These are phyloP conservation scores for Rhea americana DNA, from an alignment of 2,113 vertebrate genomes.

Conservation along the genomic window DNA sequence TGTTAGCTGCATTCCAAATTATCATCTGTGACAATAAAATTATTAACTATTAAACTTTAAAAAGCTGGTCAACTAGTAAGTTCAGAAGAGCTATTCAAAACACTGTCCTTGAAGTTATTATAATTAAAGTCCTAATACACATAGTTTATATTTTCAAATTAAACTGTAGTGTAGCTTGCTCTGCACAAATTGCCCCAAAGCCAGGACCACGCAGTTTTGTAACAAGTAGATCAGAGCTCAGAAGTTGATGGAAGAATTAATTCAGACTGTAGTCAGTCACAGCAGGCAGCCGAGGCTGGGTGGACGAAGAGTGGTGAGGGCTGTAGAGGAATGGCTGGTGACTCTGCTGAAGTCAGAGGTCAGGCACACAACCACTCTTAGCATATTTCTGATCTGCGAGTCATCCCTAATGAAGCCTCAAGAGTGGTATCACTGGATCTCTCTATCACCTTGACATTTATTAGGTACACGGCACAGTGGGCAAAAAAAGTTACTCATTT, in stretches of 20 bases:
- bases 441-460: neutral
- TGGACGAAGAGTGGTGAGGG: neutral
- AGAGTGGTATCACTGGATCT: neutral
- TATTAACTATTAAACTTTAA: slow-evolving; percentile 63
- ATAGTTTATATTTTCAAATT: neutral
- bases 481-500: neutral
- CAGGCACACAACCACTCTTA: neutral
- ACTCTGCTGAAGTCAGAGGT: neutral
- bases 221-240: neutral
- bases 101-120: slow-evolving; percentile 34
- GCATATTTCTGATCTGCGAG: neutral
- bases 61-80: slow-evolving; percentile 58
- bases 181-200: neutral
- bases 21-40: slow-evolving; percentile 15
- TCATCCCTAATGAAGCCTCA: neutral
- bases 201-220: neutral
- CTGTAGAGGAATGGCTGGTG: neutral
- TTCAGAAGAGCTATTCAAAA: slow-evolving; percentile 65
- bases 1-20: slow-evolving; percentile 51
- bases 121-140: slow-evolving; percentile 33
- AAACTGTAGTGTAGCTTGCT: neutral
- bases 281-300: neutral
- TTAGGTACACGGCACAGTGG: neutral
- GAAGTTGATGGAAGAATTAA: neutral
- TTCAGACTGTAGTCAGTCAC: neutral